phyloP scores from a whole-genome alignment of 1,140 invertebrate species.

The Drosophila bipectinata region DNA sequence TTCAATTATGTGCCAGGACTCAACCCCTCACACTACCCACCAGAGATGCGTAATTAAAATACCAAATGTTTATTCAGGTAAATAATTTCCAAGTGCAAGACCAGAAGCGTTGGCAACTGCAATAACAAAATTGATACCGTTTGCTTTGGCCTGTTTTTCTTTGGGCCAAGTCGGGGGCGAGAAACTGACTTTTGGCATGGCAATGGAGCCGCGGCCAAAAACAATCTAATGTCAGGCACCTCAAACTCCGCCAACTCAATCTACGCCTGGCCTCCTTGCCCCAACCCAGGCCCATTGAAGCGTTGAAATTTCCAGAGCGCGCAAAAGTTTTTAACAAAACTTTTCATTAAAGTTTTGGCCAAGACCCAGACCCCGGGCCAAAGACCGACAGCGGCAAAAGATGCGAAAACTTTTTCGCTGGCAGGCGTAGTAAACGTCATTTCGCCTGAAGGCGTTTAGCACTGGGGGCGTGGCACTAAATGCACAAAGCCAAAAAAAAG shows the following conservation, averaged over 20 bases:
- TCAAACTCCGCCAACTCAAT: neutral
- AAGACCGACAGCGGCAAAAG: conserved; percentile 49
- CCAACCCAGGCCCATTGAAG: conserved; percentile 59
- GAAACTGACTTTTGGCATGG: conserved; percentile 71
- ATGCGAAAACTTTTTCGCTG: conserved; percentile 74
- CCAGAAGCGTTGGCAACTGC: conserved; percentile 62
- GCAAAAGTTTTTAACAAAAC: conserved; percentile 79
- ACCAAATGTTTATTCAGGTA: conserved; percentile 83
- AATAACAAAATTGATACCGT: conserved; percentile 80
- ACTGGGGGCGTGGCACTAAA: conserved; percentile 52
- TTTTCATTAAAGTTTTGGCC: conserved; percentile 80
- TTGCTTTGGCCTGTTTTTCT: conserved; percentile 33
- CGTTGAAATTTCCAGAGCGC: conserved; percentile 77
- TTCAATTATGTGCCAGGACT: conserved; percentile 67
- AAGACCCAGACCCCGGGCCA: conserved; percentile 32
- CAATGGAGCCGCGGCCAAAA: conserved; percentile 60
- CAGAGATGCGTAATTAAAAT: conserved; percentile 79
- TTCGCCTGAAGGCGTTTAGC: conserved; percentile 49
- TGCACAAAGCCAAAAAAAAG: conserved; percentile 39
- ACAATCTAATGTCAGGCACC: conserved; percentile 75
- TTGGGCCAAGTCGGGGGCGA: conserved; percentile 11
- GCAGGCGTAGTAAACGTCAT: conserved; percentile 77
- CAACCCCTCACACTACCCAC: conserved; percentile 1
- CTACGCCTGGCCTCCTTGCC: neutral
- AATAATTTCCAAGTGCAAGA: conserved; percentile 77